These are phyloP conservation scores for Halcyon chelicuti DNA, from an alignment of 2,797 vertebrate species.

Conservation along the genomic window DNA sequence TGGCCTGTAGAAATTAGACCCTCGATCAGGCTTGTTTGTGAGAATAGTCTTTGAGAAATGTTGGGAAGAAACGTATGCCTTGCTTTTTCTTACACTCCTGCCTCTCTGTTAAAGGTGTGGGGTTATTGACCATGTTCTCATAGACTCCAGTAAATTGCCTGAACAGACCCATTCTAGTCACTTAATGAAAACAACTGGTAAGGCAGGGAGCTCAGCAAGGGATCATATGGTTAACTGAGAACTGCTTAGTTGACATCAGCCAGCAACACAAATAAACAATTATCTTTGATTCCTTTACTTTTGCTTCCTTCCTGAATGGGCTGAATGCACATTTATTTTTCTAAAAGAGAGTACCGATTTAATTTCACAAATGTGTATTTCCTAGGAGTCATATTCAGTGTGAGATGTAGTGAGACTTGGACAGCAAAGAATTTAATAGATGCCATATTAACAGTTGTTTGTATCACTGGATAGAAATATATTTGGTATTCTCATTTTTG, in stretches of 20 bases:
- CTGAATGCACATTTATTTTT: not conserved
- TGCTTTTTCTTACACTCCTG: not conserved
- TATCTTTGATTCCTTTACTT: not conserved
- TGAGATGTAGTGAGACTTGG: not conserved
- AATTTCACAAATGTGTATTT: not conserved
- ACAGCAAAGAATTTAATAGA: not conserved
- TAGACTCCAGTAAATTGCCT: not conserved
- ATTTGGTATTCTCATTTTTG: not conserved
- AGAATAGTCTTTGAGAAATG: not conserved
- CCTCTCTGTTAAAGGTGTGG: not conserved
- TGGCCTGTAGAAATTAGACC: not conserved
- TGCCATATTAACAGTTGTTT: not conserved
- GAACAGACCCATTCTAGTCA: not conserved
- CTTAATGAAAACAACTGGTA: not conserved
- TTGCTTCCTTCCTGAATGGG: not conserved
- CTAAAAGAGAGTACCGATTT: not conserved
- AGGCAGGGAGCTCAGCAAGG: not conserved
- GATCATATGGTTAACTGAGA: not conserved
- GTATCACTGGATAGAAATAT: not conserved
- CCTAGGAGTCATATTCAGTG: not conserved
- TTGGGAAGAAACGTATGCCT: not conserved
- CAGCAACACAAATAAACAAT: not conserved
- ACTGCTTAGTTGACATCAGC: not conserved
- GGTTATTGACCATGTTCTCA: not conserved
- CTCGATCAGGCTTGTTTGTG: not conserved